Evolutionary conservation across 2,797 vertebrate genomes (phyloP), one percentile per base, ranked within the genome.

Genomic region (Phrynocephalus vlangalii): DNA sequence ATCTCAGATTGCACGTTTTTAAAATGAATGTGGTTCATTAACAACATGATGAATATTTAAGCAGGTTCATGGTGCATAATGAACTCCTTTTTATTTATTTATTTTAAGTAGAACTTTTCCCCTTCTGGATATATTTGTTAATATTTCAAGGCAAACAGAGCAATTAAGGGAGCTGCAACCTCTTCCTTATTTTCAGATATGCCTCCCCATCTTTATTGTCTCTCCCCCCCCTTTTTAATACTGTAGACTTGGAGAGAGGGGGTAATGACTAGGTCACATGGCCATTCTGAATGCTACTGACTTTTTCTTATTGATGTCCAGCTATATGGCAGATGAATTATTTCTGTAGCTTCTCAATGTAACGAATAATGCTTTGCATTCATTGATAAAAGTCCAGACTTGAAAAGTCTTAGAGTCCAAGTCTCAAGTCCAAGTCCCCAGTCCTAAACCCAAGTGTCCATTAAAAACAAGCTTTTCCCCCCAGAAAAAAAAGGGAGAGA

Each of bases 1-100:
- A 13, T 95, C 95, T 95, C 93, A 92, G 94, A 95, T 95, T 94
- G 95, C 94, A 91, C 93, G 83, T 96, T 95, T 95, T 94, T 90
- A 94, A 96, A 95, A 96, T 94, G 94, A 93, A 96, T 95, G 94
- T 86, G 88, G 90, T 95, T 96, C 95, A 95, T 96, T 96, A 96
- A 95, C 90, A 95, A 92, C 87, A 94, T 95, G 95, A 96, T 95
- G 93, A 96, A 96, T 95, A 95, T 95, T 96, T 96, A 94, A 95
- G 94, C 87, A 91, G 92, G 92, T 94, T 95, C 94, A 90, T 28
- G 6, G 83, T 86, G 78, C 88, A 82, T 93, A 94, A 94, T 94
- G 91, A 94, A 94, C 90, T 94, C 86, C 44, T 86, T 92, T 94
- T 90, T 85, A 5, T 66, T 84, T 92, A 88, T 93, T 90, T 90